Base-by-base conservation (phyloP, 2,888 invertebrate genomes). In the Sericinus montela region DNA sequence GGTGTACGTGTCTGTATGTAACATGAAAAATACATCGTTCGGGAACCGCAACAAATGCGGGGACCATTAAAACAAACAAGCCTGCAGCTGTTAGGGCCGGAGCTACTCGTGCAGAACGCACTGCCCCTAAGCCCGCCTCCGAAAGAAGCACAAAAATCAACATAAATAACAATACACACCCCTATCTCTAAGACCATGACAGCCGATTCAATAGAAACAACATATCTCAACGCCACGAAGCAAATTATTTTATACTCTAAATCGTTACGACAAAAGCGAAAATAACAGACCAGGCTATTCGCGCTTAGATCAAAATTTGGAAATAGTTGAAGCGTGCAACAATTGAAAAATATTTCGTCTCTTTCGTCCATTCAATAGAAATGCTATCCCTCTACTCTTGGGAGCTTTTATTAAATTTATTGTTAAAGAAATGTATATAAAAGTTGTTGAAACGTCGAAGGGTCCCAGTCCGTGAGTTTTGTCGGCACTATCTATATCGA, bases 141-240 rank as follows among this genome's bases (percentile, higher is more conserved):
- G 60, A 73, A 67, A 68, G 72, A 72, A 72, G 80, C 77, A 82
- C 83, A 80, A 80, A 84, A 87, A 85, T 85, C 86, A 87, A 84
- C 87, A 87, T 88, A 86, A 86, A 86, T 87, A 88, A 87, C 86
- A 84, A 84, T 83, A 82, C 82, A 86, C 86, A 87, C 87, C 88
- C 88, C 87, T 83, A 86, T 85, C 83, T 82, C 77, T 80, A 70
- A 82, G 79, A 83, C 80, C 72, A 74, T 75, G 72, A 80, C 77
- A 75, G 44, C 60, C 34, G 10, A 37, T 36, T 25, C 39, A 40
- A 45, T n/a, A 48, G 45, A 71, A 72, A 69, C 52, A 57, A 42
- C 58, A 11, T 36, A 68, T 65, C 25, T 43, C 46, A 51, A 54
- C 46, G n/a, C 34, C 1, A 55, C 60, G 54, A 46, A 13, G 10